Evolutionary conservation across 2,888 invertebrate species (phyloP), one percentile per base, ranked within the genome.

Genomic region (Napeogenes inachia): DNA sequence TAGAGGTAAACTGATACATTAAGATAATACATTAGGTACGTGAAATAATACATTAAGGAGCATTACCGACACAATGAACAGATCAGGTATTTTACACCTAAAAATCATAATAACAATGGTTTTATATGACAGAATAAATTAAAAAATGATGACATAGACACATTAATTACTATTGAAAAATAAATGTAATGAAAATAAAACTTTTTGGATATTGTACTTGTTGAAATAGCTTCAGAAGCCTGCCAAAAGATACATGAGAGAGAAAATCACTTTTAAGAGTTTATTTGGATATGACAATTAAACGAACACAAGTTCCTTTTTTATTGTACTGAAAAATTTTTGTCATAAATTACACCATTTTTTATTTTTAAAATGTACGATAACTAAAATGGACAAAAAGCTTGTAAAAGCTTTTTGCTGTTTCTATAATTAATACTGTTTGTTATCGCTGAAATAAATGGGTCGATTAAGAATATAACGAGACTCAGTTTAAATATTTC

Each of bases 401-500:
- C 30, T 50, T 50, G 50, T 30, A 30, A 47, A 50, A 50, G 6
- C 50, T 21, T 50, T 21, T 21, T 21, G 21, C 21, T 21, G 21
- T 21, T 21, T n/a, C 30, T 50, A 8, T 50, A 50, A 50, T 50
- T 30, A 50, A 50, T 50, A 30, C 30, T 30, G 50, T 8, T 42
- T 10, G 42, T 42, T 54, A 54, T 33, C n/a, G 38, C 47, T 33
- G 58, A 55, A 45, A 62, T 57, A 50, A 45, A 64, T 61, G 59
- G 56, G 30, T 53, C 46, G 54, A 61, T 61, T 64, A 61, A 58
- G 59, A 57, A 54, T 54, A 54, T 59, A 61, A 64, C 64, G 61
- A 64, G 61, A 55, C 55, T 13, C 59, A 60, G 61, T 61, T 64
- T 59, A 61, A 64, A 57, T 58, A 61, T 61, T 64, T 64, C 50